Evolutionary conservation across 2,113 vertebrate genomes (phyloP).

Genomic region (Leucosticte australis): DNA sequence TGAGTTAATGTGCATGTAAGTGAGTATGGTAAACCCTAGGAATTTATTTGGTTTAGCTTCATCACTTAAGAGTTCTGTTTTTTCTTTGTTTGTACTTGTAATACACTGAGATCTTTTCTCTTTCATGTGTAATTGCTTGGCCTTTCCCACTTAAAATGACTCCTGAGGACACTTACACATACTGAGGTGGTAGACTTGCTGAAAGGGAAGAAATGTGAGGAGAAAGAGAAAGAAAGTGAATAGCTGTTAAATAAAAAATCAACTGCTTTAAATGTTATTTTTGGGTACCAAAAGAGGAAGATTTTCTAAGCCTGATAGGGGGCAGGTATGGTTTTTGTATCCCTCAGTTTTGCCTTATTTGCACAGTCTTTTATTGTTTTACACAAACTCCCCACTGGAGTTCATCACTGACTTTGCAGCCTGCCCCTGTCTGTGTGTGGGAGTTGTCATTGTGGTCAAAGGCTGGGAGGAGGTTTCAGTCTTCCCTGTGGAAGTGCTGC

Average conservation of each 20-base stretch:
- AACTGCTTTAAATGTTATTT: neutral
- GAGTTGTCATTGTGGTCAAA: neutral
- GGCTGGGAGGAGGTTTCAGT: neutral
- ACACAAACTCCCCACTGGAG: too few relatives aligned
- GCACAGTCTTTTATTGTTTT: neutral
- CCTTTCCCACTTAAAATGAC: neutral
- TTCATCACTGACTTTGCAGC: neutral
- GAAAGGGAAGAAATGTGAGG: neutral
- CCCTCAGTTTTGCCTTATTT: neutral
- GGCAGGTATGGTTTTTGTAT: neutral
- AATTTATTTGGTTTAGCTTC: neutral
- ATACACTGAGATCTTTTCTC: neutral
- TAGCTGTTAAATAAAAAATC: neutral
- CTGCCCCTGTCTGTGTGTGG: neutral
- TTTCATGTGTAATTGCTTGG: neutral
- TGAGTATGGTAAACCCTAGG: neutral
- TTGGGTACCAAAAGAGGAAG: neutral
- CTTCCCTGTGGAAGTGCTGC: neutral
- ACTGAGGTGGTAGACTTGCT: neutral
- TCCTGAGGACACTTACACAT: neutral
- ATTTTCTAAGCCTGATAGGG: neutral
- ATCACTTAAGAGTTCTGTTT: neutral
- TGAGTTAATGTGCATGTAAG: neutral
- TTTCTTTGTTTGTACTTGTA: neutral
- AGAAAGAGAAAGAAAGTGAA: neutral